These are phyloP conservation scores for Dendrolimus houi DNA, from an alignment of 2,888 invertebrate species.

Conservation along the genomic window DNA sequence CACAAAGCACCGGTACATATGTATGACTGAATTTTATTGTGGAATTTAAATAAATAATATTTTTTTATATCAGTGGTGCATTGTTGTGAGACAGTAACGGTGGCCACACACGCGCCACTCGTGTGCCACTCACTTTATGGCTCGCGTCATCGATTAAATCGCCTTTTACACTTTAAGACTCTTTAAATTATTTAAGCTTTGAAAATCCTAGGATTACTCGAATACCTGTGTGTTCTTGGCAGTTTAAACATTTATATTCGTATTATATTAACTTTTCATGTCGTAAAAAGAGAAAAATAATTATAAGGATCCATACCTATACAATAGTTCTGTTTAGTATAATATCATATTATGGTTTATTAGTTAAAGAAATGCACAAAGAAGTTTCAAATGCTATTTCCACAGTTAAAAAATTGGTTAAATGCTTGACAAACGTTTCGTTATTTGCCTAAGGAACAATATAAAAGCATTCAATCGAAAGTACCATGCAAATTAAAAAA, in stretches of 20 bases:
- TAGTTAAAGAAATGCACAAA: no score
- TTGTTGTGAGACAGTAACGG: slow-evolving; percentile 64
- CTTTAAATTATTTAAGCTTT: slow-evolving; percentile 3
- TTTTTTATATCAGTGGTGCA: slow-evolving; percentile 72
- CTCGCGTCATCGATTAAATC: slow-evolving; percentile 28
- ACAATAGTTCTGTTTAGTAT: no score
- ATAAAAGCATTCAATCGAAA: not conserved
- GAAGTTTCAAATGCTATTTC: no score
- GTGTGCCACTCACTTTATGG: slow-evolving; percentile 36
- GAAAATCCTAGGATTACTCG: not conserved
- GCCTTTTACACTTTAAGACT: slow-evolving; percentile 43
- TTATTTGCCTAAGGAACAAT: no score
- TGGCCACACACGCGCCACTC: slow-evolving; percentile 66
- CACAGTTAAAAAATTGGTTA: no score
- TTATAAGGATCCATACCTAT: no score
- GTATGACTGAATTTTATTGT: slow-evolving; percentile 57
- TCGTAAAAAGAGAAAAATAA: not conserved
- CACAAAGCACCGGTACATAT: slow-evolving; percentile 53
- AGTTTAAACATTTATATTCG: not conserved
- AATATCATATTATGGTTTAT: no score
- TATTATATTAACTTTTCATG: not conserved
- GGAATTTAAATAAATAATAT: slow-evolving; percentile 72
- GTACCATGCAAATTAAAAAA: not conserved
- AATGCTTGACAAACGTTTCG: no score
- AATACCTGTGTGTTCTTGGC: not conserved